Conservation (phyloP, 2,797 vertebrate species). For the Chelonia mydas region DNA sequence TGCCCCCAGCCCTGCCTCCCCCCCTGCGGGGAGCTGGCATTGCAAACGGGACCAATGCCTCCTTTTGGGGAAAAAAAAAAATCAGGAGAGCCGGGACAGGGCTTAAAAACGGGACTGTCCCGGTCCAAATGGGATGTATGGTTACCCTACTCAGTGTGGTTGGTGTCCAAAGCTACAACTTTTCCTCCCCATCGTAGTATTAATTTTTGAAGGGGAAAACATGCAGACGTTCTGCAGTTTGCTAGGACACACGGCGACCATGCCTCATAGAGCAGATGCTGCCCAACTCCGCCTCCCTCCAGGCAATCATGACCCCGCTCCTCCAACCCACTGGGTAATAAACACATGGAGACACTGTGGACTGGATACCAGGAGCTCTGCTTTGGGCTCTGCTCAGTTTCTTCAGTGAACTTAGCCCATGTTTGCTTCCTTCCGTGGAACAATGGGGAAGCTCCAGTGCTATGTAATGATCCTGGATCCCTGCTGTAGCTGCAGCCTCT, state of each 20-base stretch:
- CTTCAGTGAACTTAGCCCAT: neutral
- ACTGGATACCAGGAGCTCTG: neutral
- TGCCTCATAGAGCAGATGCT: neutral
- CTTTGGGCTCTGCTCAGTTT: neutral
- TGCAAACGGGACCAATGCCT: too few species aligned
- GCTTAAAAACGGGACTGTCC: too few species aligned
- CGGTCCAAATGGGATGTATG: too few species aligned
- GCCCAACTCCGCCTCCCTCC: neutral
- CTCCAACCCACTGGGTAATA: neutral
- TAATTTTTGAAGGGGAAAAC: neutral
- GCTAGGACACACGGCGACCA: neutral
- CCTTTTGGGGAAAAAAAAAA: too few species aligned
- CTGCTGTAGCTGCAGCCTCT: neutral
- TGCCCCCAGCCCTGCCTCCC: too few species aligned
- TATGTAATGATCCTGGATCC: neutral
- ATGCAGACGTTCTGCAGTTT: neutral
- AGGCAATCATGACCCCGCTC: neutral
- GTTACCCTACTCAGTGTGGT: neutral
- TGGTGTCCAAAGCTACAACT: neutral
- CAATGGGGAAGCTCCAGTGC: neutral
- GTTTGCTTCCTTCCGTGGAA: neutral
- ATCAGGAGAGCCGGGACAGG: too few species aligned
- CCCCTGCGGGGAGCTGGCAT: too few species aligned
- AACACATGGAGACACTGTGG: neutral
- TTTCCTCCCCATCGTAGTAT: neutral